Evolutionary conservation across 64 coral and sea anemone genomes (phyloP).

Genomic region (Montipora capricornis): DNA sequence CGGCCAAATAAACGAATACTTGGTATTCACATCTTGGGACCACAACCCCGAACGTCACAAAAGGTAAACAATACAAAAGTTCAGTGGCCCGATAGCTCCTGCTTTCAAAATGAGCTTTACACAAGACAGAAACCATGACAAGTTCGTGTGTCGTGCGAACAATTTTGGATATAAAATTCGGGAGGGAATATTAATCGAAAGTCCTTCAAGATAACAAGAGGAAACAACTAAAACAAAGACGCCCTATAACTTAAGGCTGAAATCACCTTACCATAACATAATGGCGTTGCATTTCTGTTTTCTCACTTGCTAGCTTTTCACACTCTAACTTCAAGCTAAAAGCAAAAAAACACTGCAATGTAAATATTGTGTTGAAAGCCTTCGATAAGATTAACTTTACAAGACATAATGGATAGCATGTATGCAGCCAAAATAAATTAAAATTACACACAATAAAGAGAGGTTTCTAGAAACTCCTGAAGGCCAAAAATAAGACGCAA

Average conservation of each 20-base stretch:
- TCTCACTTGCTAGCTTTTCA: conserved; percentile 99
- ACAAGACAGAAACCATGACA: conserved; percentile 59
- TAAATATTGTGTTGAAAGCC: conserved; percentile 99
- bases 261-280: conserved; percentile 92
- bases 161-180: conserved; percentile 21
- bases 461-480: background rate
- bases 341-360: conserved; percentile 90
- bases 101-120: conserved; percentile 68
- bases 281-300: conserved; percentile 99
- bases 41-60: conserved; percentile 94
- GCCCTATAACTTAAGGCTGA: background rate
- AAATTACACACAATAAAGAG: conserved; percentile 67
- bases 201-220: conserved; percentile 36
- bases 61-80: conserved; percentile 85
- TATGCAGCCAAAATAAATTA: conserved; percentile 90
- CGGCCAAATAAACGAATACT: conserved; percentile 85
- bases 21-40: conserved; percentile 94
- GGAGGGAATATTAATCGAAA: conserved; percentile 11
- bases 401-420: conserved; percentile 83
- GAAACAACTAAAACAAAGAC: background rate
- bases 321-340: conserved; percentile 99
- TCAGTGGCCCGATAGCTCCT: conserved; percentile 57
- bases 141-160: conserved; percentile 71
- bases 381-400: conserved; percentile 99
- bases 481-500: conserved; percentile 12